phyloP scores from a whole-genome alignment of 2,888 invertebrate species.

The Cylindroiulus punctatus region DNA sequence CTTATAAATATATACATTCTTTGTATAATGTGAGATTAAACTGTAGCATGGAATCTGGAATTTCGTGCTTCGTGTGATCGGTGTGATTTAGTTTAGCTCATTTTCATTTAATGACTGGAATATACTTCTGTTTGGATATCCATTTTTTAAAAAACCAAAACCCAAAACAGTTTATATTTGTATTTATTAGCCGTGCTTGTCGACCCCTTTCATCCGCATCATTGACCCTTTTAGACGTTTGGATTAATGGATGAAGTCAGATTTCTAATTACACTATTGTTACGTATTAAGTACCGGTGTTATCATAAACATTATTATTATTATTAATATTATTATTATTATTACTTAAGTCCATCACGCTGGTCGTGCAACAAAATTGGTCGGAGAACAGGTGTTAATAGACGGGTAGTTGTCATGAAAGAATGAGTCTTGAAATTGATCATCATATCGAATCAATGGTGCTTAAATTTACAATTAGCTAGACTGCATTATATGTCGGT shows the following conservation, averaged over 20 bases:
- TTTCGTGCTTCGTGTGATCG: conserved; percentile 50
- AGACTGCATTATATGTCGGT: background rate
- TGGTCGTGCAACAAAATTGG: conserved; percentile 1
- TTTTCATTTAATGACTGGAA: background rate
- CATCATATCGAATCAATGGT: conserved; percentile 31
- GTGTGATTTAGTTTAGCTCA: conserved; percentile 27
- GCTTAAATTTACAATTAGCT: background rate
- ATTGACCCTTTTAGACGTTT: background rate
- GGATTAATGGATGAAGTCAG: background rate
- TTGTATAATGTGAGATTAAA: conserved; percentile 36
- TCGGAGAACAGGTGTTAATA: conserved; percentile 8
- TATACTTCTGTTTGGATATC: conserved; percentile 10
- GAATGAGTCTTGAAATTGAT: conserved; percentile 4
- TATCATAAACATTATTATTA: background rate
- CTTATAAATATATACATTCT: conserved; percentile 51
- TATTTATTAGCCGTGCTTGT: background rate
- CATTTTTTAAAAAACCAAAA: conserved; percentile 2
- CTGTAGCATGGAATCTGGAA: conserved; percentile 45
- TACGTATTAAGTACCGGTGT: background rate
- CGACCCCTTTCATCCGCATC: background rate
- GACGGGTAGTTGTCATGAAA: conserved; percentile 11
- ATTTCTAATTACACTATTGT: background rate
- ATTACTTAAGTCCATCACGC: background rate
- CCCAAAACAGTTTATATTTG: conserved; percentile 8
- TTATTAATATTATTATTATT: background rate